Evolutionary conservation across 1,140 invertebrate species (phyloP).

Genomic region (Samia ricini): DNA sequence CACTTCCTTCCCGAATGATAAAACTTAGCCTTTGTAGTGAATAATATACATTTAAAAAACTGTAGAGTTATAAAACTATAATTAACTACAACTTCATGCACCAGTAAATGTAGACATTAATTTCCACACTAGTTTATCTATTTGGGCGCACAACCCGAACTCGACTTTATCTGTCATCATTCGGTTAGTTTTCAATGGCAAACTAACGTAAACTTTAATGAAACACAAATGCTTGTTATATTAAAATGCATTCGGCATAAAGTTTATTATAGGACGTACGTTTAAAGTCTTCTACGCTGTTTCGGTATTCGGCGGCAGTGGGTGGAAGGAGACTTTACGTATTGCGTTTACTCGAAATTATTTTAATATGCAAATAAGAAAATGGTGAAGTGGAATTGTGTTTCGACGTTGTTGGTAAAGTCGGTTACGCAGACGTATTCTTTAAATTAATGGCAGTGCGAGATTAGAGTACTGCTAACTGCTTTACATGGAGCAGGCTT

Average conservation of each 20-base stretch:
- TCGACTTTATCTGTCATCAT: constrained; percentile 77
- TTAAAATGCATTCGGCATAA: constrained; percentile 32
- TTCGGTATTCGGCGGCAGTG: constrained; percentile 24
- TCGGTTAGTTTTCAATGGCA: constrained; percentile 20
- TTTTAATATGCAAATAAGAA: constrained; percentile 78
- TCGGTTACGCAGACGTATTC: constrained; percentile 73
- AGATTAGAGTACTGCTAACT: constrained; percentile 76
- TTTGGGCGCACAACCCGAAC: constrained; percentile 73
- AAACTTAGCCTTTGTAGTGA: constrained; percentile 67
- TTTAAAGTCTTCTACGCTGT: constrained; percentile 29
- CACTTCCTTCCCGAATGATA: constrained; percentile 69
- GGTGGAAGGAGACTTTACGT: constrained; percentile 62
- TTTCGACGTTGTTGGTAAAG: constrained; percentile 65
- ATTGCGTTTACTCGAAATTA: constrained; percentile 74
- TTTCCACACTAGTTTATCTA: constrained; percentile 77
- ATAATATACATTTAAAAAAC: constrained; percentile 68
- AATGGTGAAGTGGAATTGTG: constrained; percentile 74
- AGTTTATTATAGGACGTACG: constrained; percentile 39
- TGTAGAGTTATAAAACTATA: constrained; percentile 72
- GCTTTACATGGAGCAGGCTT: constrained; percentile 72
- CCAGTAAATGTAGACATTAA: constrained; percentile 77
- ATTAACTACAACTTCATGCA: constrained; percentile 76
- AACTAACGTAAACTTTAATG: constrained; percentile 3
- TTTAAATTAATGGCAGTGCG: constrained; percentile 73
- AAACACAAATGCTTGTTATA: constrained; percentile 24